Evolutionary conservation across 2,113 vertebrate species (phyloP), one percentile per base, ranked within the genome.

Genomic region (Sinocyclocheilus anshuiensis): DNA sequence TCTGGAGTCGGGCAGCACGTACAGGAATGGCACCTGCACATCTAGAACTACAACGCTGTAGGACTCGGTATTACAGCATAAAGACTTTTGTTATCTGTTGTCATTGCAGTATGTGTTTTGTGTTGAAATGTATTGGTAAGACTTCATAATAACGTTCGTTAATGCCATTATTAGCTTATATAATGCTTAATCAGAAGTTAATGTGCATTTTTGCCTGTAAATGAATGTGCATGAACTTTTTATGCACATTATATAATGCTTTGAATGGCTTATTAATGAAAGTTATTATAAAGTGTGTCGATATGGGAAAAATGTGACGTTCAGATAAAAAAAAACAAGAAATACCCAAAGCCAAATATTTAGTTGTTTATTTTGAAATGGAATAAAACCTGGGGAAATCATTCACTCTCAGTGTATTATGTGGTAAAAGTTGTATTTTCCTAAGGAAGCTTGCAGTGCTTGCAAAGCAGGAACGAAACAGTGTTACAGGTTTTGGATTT

Each of bases 21-120:
- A 95, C 89, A 94, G 95, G 55, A 97, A 97, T 0, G 97, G 97
- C 83, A 97, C 97, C 29, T 97, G 96, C 89, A 95, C 96, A 76
- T 97, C 97, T 72, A 93, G 97, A 90, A 96, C 92, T 86, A 94
- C 91, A 16, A 93, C 92, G 42, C 77, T 92, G 81, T 92, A 89
- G 86, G 36, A 71, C 24, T 69, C 67, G 5, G 36, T 48, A 50
- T 16, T 76, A 20, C 24, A 9, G 36, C 76, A 87, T 59, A 36
- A 22, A 24, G 1, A 61, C 22, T 71, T 42, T 63, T 26, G 61
- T 53, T 82, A 59, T 57, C 16, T 80, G 77, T 88, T 65, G 42
- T 84, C 33, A 81, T 9, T 76, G 26, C 24, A 42, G 45, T 71
- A 13, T 71, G 6, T 71, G 42, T 53, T 53, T 69, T 69, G 53